Percentiles rank a stretch among this genome's conserved stretches.
Evolutionary conservation across 2,797 vertebrate species (phyloP).

Genomic region (Pipistrellus pipistrellus): DNA sequence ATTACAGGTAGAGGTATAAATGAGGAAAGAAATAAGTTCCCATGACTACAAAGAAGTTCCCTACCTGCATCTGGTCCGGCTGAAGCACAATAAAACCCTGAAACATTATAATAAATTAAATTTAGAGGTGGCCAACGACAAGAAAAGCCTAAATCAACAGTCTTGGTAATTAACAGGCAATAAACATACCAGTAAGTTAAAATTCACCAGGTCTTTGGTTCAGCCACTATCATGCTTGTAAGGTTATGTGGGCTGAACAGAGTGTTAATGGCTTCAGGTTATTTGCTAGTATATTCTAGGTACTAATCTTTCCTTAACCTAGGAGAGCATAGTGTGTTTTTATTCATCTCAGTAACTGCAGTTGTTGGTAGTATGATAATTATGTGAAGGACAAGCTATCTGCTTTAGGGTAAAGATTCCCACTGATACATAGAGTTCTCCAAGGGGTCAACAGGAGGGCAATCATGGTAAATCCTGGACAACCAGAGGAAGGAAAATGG

Average conservation of each 20-base stretch:
- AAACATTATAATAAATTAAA: slow-evolving; percentile 84
- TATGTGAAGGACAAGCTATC: not conserved
- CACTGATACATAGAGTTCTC: not conserved
- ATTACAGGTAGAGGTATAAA: slow-evolving; percentile 10
- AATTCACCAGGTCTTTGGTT: slow-evolving; percentile 46
- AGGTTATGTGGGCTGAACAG: not conserved
- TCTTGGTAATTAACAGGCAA: slow-evolving; percentile 37
- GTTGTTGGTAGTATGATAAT: not conserved
- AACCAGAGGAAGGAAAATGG: not conserved
- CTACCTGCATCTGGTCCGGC: slow-evolving; percentile 98
- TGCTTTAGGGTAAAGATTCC: not conserved
- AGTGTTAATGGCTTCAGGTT: not conserved
- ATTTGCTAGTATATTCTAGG: not conserved
- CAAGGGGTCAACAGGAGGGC: not conserved
- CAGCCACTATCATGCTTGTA: not conserved
- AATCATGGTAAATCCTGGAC: not conserved
- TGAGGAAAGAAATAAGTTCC: slow-evolving; percentile 28
- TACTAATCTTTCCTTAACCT: slow-evolving; percentile 26
- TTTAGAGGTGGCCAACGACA: slow-evolving; percentile 34
- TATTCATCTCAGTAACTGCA: slow-evolving; percentile 35
- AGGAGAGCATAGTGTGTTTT: slow-evolving; percentile 7
- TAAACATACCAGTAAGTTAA: slow-evolving; percentile 1
- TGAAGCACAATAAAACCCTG: slow-evolving; percentile 93
- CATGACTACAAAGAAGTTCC: slow-evolving; percentile 41
- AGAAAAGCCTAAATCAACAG: slow-evolving; percentile 12